Base-by-base conservation (phyloP, 2,113 vertebrate genomes). In the Terrapene triunguis region DNA sequence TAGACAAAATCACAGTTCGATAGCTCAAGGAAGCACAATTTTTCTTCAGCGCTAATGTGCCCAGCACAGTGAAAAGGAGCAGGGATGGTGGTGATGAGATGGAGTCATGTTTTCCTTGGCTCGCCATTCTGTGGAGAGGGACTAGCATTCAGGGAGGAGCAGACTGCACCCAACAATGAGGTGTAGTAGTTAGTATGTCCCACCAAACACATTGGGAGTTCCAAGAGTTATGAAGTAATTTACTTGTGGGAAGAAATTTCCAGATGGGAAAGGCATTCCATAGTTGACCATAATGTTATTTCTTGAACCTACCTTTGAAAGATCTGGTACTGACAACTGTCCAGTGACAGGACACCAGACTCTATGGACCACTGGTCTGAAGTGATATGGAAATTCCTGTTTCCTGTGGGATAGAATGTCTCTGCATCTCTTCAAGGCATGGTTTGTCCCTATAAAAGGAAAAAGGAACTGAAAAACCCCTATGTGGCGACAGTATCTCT, bases 271-370 rank as follows among this genome's bases (percentile, higher is more conserved):
- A 59, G 16, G 19, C 48, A 76, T 76, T 2, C 1, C 4, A 32
- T 19, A 44, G 5, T 2, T 80, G 79, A 86, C 6, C 0, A 79
- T 42, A 27, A 51, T 21, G 27, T 25, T 10, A 80, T 79, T 48
- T 82, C 55, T 76, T 80, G 0, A 78, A 50, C 35, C 7, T 29
- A 38, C 48, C 38, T 93, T 85, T 65, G 72, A 88, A 94, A 38
- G 14, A 51, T 1, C 69, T 82, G 2, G 5, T 21, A 29, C 57
- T 59, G 57, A 59, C 25, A 57, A 57, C 48, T 57, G 0, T 35
- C 93, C 4, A 54, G 3, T 3, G 47, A 16, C 24, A 84, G 53
- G 0, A 0, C 79, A 42, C 6, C 8, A 74, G 19, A 65, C 80
- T 25, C 2, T 13, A 29, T 21, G 3, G 29, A 72, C 8, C 65